Evolutionary conservation across 1,140 invertebrate genomes (phyloP).

Genomic region (Hermetia illucens): DNA sequence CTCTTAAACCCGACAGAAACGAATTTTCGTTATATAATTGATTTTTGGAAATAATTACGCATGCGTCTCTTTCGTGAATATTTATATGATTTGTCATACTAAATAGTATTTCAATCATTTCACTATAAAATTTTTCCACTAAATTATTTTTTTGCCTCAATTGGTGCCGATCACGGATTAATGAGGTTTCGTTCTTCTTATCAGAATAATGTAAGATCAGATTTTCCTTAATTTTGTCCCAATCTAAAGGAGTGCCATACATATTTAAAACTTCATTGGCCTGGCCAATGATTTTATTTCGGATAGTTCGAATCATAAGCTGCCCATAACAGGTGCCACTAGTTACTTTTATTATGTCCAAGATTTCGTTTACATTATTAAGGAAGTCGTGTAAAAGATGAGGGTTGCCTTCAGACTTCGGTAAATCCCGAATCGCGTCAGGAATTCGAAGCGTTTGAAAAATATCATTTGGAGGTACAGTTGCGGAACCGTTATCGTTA

Average conservation of each 20-base stretch:
- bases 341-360: too few species aligned
- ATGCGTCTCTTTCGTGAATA: neutral
- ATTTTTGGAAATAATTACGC: too few species aligned
- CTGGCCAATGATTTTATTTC: neutral
- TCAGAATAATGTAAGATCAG: neutral
- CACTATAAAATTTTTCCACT: neutral
- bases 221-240: neutral
- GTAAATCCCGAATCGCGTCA: too few species aligned
- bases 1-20: neutral
- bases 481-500: too few species aligned
- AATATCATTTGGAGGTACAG: too few species aligned
- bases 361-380: too few species aligned
- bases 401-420: too few species aligned
- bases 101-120: neutral
- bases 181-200: neutral
- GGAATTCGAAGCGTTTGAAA: too few species aligned
- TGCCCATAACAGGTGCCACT: neutral
- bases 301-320: neutral
- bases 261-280: neutral
- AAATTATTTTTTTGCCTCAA: neutral
- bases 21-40: neutral
- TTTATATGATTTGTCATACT: neutral
- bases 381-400: too few species aligned
- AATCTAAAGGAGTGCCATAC: neutral
- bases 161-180: neutral